Percentiles rank a stretch among this genome's conserved stretches.
Conservation (phyloP, 1,140 invertebrate genomes). For the Ips typographus region DNA sequence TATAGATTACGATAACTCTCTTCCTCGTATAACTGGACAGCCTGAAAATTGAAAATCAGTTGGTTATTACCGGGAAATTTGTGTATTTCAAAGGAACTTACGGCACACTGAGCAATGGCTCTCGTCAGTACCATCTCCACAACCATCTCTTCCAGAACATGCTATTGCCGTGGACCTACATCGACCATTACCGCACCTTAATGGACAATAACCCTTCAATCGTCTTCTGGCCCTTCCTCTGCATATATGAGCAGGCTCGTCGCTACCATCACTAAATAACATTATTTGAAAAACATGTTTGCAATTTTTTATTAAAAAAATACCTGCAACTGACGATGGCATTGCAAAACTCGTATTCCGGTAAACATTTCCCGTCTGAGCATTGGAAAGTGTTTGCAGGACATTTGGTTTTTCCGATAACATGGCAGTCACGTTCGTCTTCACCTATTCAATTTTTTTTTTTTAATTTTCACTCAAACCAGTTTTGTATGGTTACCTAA, state of each 20-base stretch:
- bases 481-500: slow-evolving; percentile 54
- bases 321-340: slow-evolving; percentile 66
- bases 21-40: slow-evolving; percentile 56
- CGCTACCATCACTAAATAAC: slow-evolving; percentile 73
- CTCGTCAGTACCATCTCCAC: slow-evolving; percentile 87
- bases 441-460: slow-evolving; percentile 56
- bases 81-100: slow-evolving; percentile 59
- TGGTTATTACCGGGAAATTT: neutral
- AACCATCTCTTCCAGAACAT: slow-evolving; percentile 85
- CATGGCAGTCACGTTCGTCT: slow-evolving; percentile 74
- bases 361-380: slow-evolving; percentile 79
- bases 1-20: slow-evolving; percentile 42
- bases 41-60: slow-evolving; percentile 51
- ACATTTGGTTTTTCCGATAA: slow-evolving; percentile 55
- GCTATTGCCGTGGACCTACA: slow-evolving; percentile 84
- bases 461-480: neutral
- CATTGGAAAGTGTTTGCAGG: slow-evolving; percentile 81
- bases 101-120: slow-evolving; percentile 79
- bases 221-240: slow-evolving; percentile 46
- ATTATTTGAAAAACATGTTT: neutral
- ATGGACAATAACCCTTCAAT: slow-evolving; percentile 63
- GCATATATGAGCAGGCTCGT: slow-evolving; percentile 78
- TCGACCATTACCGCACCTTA: slow-evolving; percentile 80
- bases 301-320: neutral
- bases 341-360: slow-evolving; percentile 89